Conservation (phyloP, 2,113 vertebrate species). For the Rhodinocichla rosea region DNA sequence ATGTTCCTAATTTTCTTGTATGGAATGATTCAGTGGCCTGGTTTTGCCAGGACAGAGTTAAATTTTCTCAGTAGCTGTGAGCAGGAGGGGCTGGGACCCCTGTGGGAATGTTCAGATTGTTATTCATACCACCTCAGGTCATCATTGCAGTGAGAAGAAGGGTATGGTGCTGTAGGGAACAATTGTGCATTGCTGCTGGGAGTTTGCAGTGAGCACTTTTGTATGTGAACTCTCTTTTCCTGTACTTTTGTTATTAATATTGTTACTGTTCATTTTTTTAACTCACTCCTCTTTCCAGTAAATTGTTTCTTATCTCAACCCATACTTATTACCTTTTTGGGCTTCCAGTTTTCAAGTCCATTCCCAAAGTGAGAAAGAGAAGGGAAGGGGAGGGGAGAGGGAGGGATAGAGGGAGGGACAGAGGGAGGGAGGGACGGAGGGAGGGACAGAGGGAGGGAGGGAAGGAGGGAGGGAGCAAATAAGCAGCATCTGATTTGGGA, state of each 20-base stretch:
- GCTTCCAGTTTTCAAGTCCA: not conserved
- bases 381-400: no score
- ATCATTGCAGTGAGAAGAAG: not conserved
- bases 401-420: no score
- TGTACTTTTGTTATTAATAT: not conserved
- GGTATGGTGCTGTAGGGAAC: rapidly evolving
- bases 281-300: not conserved
- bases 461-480: not conserved
- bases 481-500: not conserved
- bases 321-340: not conserved
- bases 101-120: not conserved
- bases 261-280: not conserved
- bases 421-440: no score
- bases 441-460: no score
- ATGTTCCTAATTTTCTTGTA: not conserved
- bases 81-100: not conserved
- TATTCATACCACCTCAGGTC: not conserved
- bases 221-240: not conserved
- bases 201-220: not conserved
- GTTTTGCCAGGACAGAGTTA: not conserved
- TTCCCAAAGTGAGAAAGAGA: not conserved
- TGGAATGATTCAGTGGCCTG: not conserved
- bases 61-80: not conserved
- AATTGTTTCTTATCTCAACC: not conserved
- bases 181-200: not conserved